phyloP scores from a whole-genome alignment of 2,888 invertebrate genomes.

The Trichopoda pennipes region DNA sequence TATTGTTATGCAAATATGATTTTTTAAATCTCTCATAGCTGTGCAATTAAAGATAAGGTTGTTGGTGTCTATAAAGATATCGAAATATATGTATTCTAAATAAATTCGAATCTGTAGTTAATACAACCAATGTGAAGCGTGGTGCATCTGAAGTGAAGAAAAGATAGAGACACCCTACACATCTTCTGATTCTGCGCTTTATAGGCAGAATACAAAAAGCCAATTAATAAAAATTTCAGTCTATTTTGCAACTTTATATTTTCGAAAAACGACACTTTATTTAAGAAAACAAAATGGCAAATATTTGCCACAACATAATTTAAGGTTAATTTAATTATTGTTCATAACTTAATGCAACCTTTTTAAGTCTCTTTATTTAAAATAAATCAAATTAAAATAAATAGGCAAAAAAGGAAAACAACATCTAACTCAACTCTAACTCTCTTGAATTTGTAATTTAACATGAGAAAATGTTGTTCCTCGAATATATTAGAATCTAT shows the following conservation, averaged over 20 bases:
- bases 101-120: no score
- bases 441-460: slow-evolving; percentile 21
- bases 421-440: slow-evolving; percentile 42
- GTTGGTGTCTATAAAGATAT: no score
- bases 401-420: background rate
- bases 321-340: background rate
- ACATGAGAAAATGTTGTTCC: slow-evolving; percentile 1
- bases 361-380: slow-evolving; percentile 1
- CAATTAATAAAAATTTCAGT: no score
- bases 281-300: background rate
- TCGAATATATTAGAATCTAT: background rate
- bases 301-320: background rate
- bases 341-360: slow-evolving; percentile 11
- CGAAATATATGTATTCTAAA: no score
- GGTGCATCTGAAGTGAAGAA: no score
- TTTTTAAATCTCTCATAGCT: no score
- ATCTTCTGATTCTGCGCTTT: no score
- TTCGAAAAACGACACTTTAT: background rate
- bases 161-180: no score
- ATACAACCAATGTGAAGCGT: no score
- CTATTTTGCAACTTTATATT: background rate
- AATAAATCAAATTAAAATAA: slow-evolving; percentile 18
- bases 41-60: no score
- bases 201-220: no score
- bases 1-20: no score